Conservation (phyloP, 2,888 invertebrate genomes). For the Vanessa cardui region DNA sequence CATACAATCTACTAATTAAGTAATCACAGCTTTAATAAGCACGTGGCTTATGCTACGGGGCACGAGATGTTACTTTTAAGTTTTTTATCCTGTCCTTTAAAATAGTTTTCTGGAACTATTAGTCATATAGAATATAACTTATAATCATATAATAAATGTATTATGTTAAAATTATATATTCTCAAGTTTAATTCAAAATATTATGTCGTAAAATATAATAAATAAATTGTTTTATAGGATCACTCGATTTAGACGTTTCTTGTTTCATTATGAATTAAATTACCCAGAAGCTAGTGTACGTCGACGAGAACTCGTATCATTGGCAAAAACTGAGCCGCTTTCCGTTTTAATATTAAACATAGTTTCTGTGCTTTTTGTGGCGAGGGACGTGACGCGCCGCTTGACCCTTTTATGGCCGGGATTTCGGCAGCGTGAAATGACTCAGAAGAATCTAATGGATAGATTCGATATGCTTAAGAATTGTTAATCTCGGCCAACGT, state of each 20-base stretch:
- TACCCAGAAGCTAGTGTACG: constrained; percentile 35
- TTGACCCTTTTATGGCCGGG: constrained; percentile 77
- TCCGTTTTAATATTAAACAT: constrained; percentile 80
- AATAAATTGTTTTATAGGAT: neutral
- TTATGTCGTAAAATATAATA: too few relatives aligned
- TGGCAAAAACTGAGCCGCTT: constrained; percentile 53
- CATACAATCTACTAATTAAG: too few relatives aligned
- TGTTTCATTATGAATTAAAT: constrained; percentile 35
- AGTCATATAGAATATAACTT: too few relatives aligned
- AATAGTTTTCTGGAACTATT: too few relatives aligned
- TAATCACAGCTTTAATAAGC: constrained; percentile 4
- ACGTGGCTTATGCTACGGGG: neutral
- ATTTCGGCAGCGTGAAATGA: constrained; percentile 55
- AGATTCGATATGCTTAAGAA: constrained; percentile 43
- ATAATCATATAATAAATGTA: too few relatives aligned
- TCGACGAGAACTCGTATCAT: constrained; percentile 40
- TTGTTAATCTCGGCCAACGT: constrained; percentile 20
- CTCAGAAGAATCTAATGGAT: constrained; percentile 43
- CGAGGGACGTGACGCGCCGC: constrained; percentile 67
- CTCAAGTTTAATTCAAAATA: too few relatives aligned
- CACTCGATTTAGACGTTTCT: constrained; percentile 8
- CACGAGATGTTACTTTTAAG: neutral
- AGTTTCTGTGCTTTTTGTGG: constrained; percentile 75
- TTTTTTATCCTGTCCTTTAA: neutral
- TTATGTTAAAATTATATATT: too few relatives aligned